phyloP scores from a whole-genome alignment of 2,797 vertebrate species.

The Caiman crocodilus region DNA sequence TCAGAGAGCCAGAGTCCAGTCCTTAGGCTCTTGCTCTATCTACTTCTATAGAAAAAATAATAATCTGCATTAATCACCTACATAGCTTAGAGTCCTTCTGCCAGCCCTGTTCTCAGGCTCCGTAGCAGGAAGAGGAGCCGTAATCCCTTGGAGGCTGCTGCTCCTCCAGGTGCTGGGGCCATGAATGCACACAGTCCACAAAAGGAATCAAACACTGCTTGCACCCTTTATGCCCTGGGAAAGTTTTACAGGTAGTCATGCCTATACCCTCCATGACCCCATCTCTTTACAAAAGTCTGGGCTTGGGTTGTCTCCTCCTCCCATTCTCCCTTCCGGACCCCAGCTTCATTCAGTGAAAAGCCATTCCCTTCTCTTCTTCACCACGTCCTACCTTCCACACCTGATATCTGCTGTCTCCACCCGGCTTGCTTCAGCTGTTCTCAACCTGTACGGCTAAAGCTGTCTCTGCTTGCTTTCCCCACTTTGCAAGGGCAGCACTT shows the following conservation, averaged over 20 bases:
- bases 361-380: too few relatives aligned
- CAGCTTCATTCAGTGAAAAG: too few relatives aligned
- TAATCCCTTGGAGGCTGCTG: neutral
- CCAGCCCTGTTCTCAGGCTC: neutral
- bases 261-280: neutral
- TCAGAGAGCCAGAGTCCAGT: neutral
- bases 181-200: too few relatives aligned
- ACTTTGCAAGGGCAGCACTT: rapidly evolving
- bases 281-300: too few relatives aligned
- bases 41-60: neutral
- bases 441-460: neutral
- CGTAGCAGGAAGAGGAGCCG: neutral
- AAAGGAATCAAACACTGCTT: neutral
- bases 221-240: neutral
- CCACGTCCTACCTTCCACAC: too few relatives aligned
- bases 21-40: neutral
- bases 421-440: neutral
- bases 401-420: too few relatives aligned
- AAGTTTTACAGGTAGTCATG: neutral
- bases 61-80: neutral
- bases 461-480: neutral
- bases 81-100: neutral
- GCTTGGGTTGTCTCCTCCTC: too few relatives aligned
- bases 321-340: too few relatives aligned
- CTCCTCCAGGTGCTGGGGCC: neutral